These are phyloP conservation scores for cat (Felis catus) DNA, from an alignment of 2,113 vertebrate genomes.

Conservation along the genomic window F.catus_Fca126_mat1.0 CM031426.1:4479001-4479500, in stretches of 20 bases:
- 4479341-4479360: not conserved
- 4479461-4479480: not conserved
- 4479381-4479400: not conserved
- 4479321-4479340: not conserved
- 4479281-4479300: not conserved
- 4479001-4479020: no score
- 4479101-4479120: no score
- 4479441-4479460: not conserved
- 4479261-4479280: not conserved
- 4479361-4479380: not conserved
- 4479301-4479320: not conserved
- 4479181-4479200: no score
- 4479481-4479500: not conserved
- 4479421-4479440: not conserved
- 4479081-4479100: no score
- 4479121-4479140: no score
- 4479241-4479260: not conserved
- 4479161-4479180: no score
- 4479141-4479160: no score
- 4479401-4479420: not conserved
- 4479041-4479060: no score
- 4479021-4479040: no score
- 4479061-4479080: no score
- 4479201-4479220: no score
- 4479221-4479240: not conserved